Conservation (phyloP, 2,888 invertebrate species). For the Trilocha varians region DNA sequence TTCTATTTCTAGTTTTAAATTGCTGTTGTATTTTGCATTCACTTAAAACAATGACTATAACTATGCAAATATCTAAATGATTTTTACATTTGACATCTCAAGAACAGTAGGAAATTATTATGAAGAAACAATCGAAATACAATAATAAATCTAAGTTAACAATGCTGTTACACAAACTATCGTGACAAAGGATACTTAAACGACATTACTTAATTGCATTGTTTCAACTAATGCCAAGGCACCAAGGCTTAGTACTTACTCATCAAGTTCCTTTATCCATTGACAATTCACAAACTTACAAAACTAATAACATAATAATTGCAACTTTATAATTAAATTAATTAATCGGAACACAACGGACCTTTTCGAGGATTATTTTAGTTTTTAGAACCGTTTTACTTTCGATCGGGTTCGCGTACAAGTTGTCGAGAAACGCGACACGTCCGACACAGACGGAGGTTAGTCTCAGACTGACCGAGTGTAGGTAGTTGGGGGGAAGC, state of each 20-base stretch:
- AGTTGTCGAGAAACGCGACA: slow-evolving; percentile 55
- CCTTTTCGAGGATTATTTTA: slow-evolving; percentile 36
- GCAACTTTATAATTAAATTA: slow-evolving; percentile 23
- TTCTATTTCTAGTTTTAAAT: not conserved
- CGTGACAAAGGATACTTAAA: slow-evolving; percentile 66
- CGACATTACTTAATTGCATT: slow-evolving; percentile 61
- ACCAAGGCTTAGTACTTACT: slow-evolving; percentile 65
- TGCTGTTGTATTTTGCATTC: not conserved
- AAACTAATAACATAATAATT: slow-evolving; percentile 23
- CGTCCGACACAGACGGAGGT: slow-evolving; percentile 47
- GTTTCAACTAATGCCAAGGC: slow-evolving; percentile 69
- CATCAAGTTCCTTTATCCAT: slow-evolving; percentile 64
- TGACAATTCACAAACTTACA: slow-evolving; percentile 55
- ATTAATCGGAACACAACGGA: slow-evolving; percentile 39
- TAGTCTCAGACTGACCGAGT: slow-evolving; percentile 58
- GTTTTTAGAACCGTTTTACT: slow-evolving; percentile 24
- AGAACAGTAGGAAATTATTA: not conserved
- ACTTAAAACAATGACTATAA: not conserved
- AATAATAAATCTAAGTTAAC: slow-evolving; percentile 60
- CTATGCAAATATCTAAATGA: not conserved
- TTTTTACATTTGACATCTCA: not conserved
- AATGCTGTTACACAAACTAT: slow-evolving; percentile 52
- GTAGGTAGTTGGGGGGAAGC: slow-evolving; percentile 29
- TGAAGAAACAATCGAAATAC: slow-evolving; percentile 22
- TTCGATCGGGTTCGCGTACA: slow-evolving; percentile 55